Base-by-base conservation (phyloP, 2,888 invertebrate species). In the Timema cristinae region DNA sequence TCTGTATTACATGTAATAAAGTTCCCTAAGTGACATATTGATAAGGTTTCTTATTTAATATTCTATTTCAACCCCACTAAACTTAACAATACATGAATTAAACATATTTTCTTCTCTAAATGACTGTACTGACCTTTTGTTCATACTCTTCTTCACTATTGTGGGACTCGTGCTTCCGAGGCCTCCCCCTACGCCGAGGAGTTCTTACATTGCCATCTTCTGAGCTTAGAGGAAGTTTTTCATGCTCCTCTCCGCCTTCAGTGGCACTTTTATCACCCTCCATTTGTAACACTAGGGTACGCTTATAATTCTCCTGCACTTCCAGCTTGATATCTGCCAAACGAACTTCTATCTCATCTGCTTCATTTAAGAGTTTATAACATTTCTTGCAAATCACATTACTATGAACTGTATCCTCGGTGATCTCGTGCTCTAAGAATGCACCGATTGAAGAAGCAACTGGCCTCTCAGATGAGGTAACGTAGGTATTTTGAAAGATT, bases 341-440 rank as follows among this genome's bases (percentile, higher is more conserved):
- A 80, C 86, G 77, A 77, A 77, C 77, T 72, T 79, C 79, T 63
- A 79, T 75, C 72, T 80, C 80, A 73, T 80, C 80, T 72, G 83
- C 82, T 81, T 91, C 90, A 32, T 86, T 82, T 68, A 89, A 85
- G 8, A 86, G 78, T 78, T 87, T 87, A 76, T 84, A 87, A 79
- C 92, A 92, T 77, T 89, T 90, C 78, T 87, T 89, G 80, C 92
- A 92, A 5, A 92, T 79, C 16, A 80, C 78, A 67, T 77, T 77
- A 72, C 79, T 79, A 70, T 89, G 88, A 0, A 84, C 84, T 56
- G 79, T 81, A 2, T 85, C 83, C 76, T 86, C 84, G 8, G 80
- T 81, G 0, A 91, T 77, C 2, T 85, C 82, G 71, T 80, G 82
- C 67, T 85, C 83, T 48, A 88, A 78, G 15, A 87, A 80, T 67